Evolutionary conservation across 92 coral and sea anemone species (phyloP).

Genomic region (Actinostola sp.): DNA sequence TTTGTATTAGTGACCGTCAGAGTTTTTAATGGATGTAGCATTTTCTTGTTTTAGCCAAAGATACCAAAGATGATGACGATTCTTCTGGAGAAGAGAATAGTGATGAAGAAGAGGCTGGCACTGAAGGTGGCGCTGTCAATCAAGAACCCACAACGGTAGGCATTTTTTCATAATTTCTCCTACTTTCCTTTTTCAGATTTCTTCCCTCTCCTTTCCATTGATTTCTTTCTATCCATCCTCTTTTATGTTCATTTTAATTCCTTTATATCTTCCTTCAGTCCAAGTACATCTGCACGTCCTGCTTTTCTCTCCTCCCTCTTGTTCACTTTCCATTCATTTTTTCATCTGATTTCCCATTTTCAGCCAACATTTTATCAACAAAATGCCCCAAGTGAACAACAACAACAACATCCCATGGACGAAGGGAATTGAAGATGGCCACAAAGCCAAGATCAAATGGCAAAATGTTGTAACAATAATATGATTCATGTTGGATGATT

Average conservation of each 20-base stretch:
- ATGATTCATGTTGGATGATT: no score
- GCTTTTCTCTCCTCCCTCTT: no score
- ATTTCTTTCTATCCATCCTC: background rate
- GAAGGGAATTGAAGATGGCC: background rate
- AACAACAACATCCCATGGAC: constrained; percentile 19
- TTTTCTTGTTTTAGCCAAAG: constrained; percentile 19
- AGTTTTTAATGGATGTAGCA: no score
- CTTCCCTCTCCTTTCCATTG: no score
- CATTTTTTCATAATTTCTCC: background rate
- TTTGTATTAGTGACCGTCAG: no score
- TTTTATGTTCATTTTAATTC: background rate
- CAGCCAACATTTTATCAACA: constrained; percentile 91
- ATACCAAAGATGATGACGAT: constrained; percentile 60
- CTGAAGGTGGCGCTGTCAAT: constrained; percentile 33
- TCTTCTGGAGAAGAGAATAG: constrained; percentile 90
- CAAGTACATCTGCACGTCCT: no score
- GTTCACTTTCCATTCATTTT: background rate
- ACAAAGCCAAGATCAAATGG: no score
- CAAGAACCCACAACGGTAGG: constrained; percentile 78
- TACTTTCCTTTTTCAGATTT: background rate
- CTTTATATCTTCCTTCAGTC: background rate
- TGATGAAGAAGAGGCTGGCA: constrained; percentile 76
- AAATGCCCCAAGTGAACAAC: constrained; percentile 21
- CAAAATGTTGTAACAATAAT: no score
- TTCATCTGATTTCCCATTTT: constrained; percentile 25